Percentiles rank a stretch among this genome's conserved stretches.
Evolutionary conservation across 2,888 invertebrate genomes (phyloP).

Genomic region (Calliphora vomitoria): DNA sequence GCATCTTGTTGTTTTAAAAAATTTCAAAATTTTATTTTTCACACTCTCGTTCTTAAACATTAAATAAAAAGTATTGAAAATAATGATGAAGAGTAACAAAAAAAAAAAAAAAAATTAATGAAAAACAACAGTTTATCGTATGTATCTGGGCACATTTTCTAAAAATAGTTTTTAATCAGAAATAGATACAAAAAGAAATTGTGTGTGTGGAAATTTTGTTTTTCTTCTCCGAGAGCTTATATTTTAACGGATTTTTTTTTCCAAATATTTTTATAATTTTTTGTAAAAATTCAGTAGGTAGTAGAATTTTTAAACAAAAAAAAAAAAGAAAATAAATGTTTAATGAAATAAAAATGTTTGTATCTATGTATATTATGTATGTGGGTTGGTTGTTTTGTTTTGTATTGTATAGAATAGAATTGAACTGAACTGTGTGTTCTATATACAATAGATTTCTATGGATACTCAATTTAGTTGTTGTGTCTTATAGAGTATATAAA

Average conservation of each 20-base stretch:
- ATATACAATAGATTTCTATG: constrained; percentile 24
- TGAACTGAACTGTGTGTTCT: constrained; percentile 29
- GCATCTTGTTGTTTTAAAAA: neutral
- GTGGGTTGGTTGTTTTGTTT: constrained; percentile 56
- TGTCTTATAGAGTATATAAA: constrained; percentile 22
- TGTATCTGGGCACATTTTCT: constrained; percentile 83
- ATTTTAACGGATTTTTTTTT: constrained; percentile 6
- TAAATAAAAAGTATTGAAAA: constrained; percentile 20
- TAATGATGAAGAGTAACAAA: neutral
- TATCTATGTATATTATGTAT: neutral
- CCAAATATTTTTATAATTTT: constrained; percentile 49
- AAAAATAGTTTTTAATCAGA: constrained; percentile 83
- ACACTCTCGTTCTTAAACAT: constrained; percentile 51
- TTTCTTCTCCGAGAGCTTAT: constrained; percentile 53
- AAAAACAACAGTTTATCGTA: constrained; percentile 59
- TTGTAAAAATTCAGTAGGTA: constrained; percentile 23
- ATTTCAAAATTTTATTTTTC: constrained; percentile 26
- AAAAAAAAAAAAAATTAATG: too few relatives aligned
- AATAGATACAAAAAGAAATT: constrained; percentile 82
- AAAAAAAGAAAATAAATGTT: constrained; percentile 14
- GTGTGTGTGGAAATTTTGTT: constrained; percentile 62
- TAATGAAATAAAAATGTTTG: constrained; percentile 23
- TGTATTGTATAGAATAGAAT: neutral
- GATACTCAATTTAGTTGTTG: constrained; percentile 12
- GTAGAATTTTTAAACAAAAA: constrained; percentile 37